Percentiles rank a stretch among this genome's conserved stretches.
Evolutionary conservation across 2,797 vertebrate genomes (phyloP).

Genomic region (Loris lydekkerianus): DNA sequence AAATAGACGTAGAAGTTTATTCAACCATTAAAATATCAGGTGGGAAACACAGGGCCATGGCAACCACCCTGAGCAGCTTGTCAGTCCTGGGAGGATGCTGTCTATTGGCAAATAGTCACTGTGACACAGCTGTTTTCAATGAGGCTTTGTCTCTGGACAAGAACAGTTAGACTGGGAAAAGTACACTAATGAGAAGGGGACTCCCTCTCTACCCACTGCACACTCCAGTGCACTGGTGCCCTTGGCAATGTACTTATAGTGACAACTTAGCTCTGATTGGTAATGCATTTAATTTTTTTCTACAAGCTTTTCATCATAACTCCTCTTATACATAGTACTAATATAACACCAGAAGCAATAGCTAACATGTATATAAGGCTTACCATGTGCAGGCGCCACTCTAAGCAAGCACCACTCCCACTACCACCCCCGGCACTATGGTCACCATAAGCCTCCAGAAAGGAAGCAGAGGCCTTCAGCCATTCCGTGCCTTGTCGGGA

Average conservation of each 20-base stretch:
- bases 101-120: background rate
- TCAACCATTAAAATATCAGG: background rate
- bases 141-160: background rate
- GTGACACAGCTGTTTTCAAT: background rate
- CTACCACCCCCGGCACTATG: accelerated
- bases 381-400: background rate
- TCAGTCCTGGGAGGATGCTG: background rate
- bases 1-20: background rate
- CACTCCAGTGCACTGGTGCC: background rate
- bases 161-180: background rate
- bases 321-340: background rate
- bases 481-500: accelerated
- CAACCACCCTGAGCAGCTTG: background rate
- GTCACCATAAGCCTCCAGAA: accelerated
- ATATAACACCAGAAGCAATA: too few relatives aligned
- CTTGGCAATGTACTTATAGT: too few relatives aligned
- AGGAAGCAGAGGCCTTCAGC: too few relatives aligned
- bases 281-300: background rate
- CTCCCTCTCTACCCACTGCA: accelerated
- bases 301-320: background rate
- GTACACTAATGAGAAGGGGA: background rate
- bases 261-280: background rate
- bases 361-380: too few relatives aligned
- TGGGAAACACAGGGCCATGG: background rate
- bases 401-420: background rate